phyloP scores from a whole-genome alignment of 30 jellyfish, hydroid and myxozoan genomes.

The Catostylus mosaicus region DNA sequence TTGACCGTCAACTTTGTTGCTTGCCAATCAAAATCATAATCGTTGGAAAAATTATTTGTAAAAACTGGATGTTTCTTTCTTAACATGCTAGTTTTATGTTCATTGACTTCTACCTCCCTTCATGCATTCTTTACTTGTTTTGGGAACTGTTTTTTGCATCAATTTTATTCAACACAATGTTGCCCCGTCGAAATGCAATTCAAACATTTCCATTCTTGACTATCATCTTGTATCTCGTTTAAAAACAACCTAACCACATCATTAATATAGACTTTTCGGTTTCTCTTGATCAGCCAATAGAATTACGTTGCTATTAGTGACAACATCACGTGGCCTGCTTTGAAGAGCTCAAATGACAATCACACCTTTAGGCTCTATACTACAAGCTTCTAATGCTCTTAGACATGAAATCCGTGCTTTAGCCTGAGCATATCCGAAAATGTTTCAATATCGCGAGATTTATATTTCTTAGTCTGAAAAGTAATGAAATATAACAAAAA shows the following conservation, averaged over 20 bases:
- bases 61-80: neutral
- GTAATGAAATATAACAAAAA: too few relatives aligned
- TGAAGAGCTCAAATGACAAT: conserved; percentile 19
- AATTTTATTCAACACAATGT: too few relatives aligned
- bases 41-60: conserved; percentile 1
- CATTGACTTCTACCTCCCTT: neutral
- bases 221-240: neutral
- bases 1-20: conserved; percentile 36
- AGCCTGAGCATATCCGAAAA: neutral
- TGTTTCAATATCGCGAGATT: neutral
- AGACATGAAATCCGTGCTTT: neutral
- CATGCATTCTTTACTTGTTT: neutral
- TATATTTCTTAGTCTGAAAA: neutral
- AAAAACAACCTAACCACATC: neutral
- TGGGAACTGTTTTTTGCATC: too few relatives aligned
- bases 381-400: neutral
- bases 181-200: too few relatives aligned
- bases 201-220: neutral
- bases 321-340: conserved; percentile 11
- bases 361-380: conserved; percentile 30
- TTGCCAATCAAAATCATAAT: conserved; percentile 61
- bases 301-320: neutral
- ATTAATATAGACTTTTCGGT: neutral
- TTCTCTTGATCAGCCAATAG: neutral
- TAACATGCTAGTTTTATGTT: conserved; percentile 15